Conservation (phyloP, 2,797 vertebrate species). For the Myripristis jacobus region DNA sequence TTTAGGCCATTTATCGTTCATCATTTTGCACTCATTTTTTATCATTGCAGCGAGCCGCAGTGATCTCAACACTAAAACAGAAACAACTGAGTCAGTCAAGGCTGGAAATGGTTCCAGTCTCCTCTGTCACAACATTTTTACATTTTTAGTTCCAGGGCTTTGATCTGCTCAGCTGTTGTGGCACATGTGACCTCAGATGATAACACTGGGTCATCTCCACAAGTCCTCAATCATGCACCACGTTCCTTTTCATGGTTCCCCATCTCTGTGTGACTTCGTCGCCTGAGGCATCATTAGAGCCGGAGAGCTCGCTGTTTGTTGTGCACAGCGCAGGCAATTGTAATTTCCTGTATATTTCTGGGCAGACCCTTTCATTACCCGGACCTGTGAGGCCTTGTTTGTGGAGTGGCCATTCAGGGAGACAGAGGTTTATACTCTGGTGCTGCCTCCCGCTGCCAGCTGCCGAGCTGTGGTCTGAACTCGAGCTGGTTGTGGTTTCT, state of each 20-base stretch:
- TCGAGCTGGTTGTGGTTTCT: conserved; percentile 43
- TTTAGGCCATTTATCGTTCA: neutral
- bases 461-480: conserved; percentile 62
- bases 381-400: conserved; percentile 64
- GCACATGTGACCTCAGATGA: conserved; percentile 1
- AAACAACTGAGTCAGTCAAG: neutral
- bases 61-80: neutral
- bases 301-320: conserved; percentile 24
- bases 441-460: conserved; percentile 61
- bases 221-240: neutral
- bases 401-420: conserved; percentile 59
- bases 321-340: conserved; percentile 47
- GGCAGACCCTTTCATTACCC: conserved; percentile 64
- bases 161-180: neutral
- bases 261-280: neutral
- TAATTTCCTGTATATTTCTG: conserved; percentile 67
- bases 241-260: neutral
- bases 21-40: neutral
- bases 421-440: conserved; percentile 49
- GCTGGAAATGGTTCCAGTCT: conserved; percentile 2
- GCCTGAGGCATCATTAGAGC: conserved; percentile 26
- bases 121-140: neutral
- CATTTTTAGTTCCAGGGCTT: neutral
- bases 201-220: neutral
- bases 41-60: too few species aligned